phyloP scores from a whole-genome alignment of 2,888 invertebrate species.

The Pseudococcus viburni region DNA sequence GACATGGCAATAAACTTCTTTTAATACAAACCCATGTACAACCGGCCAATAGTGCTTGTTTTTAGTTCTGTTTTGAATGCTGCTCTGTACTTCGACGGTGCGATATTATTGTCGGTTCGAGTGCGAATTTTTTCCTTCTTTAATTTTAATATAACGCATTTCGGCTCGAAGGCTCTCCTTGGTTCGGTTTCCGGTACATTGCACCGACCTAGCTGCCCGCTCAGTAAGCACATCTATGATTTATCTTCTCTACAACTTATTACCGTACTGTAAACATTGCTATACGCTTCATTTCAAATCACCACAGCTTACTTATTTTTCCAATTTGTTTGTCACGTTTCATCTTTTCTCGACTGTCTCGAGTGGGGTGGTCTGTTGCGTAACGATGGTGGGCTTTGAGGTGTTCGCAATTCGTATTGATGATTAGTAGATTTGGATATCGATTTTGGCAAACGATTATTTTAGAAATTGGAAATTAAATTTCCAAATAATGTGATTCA shows the following conservation, averaged over 20 bases:
- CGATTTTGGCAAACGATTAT: too few species aligned
- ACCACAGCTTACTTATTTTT: not conserved
- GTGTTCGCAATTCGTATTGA: not conserved
- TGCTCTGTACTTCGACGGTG: slow-evolving; percentile 35
- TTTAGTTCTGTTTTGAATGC: slow-evolving; percentile 52
- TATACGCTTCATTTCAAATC: slow-evolving; percentile 46
- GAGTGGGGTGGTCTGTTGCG: not conserved
- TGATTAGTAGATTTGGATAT: not conserved
- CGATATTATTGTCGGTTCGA: slow-evolving; percentile 43
- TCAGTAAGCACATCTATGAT: slow-evolving; percentile 41
- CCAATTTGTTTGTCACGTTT: not conserved
- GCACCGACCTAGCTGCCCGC: slow-evolving; percentile 32
- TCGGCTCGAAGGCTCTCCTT: slow-evolving; percentile 43
- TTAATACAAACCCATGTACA: slow-evolving; percentile 37
- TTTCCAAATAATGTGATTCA: too few species aligned
- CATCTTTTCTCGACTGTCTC: not conserved
- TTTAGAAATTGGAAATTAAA: too few species aligned
- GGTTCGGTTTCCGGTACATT: slow-evolving; percentile 51
- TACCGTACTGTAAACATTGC: slow-evolving; percentile 31
- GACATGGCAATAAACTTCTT: slow-evolving; percentile 49
- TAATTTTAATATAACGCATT: slow-evolving; percentile 29
- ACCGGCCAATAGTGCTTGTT: slow-evolving; percentile 54
- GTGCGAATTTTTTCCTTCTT: slow-evolving; percentile 32
- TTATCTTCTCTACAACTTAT: slow-evolving; percentile 19
- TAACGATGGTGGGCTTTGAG: not conserved